Conservation (phyloP, 2,888 invertebrate species). For the Mayetiola destructor region DNA sequence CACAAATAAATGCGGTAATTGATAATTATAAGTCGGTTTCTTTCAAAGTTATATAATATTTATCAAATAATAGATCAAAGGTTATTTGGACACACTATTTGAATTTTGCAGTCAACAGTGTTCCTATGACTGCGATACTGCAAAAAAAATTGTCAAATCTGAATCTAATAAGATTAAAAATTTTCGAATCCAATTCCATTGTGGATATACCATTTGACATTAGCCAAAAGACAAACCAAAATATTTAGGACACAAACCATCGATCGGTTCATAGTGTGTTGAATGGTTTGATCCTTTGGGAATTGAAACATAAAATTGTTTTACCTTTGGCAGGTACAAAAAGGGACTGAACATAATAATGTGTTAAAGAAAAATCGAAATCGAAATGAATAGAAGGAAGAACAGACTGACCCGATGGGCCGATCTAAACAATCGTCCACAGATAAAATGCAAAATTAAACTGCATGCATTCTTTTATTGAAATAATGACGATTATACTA, state of each 20-base stretch:
- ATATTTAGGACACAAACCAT: not conserved
- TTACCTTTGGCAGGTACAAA: not conserved
- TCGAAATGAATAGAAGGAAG: not conserved
- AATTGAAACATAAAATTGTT: not conserved
- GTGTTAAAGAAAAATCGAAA: not conserved
- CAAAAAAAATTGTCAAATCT: not conserved
- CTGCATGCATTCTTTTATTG: not conserved
- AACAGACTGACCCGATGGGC: not conserved
- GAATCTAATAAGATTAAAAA: not conserved
- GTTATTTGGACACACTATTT: too few species aligned
- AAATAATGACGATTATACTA: not conserved
- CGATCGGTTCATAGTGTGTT: not conserved
- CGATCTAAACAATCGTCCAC: not conserved
- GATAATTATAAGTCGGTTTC: not conserved
- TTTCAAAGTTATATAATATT: too few species aligned
- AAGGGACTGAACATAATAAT: not conserved
- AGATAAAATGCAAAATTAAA: not conserved
- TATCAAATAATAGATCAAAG: not conserved
- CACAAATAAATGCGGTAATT: constrained; percentile 4
- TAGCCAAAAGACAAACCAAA: not conserved
- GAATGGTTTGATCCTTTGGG: not conserved
- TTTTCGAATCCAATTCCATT: not conserved
- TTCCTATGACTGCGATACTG: not conserved
- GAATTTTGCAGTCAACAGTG: too few species aligned
- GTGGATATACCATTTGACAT: not conserved